Conservation (phyloP, 2,113 vertebrate species). For the Antechinus flavipes region DNA sequence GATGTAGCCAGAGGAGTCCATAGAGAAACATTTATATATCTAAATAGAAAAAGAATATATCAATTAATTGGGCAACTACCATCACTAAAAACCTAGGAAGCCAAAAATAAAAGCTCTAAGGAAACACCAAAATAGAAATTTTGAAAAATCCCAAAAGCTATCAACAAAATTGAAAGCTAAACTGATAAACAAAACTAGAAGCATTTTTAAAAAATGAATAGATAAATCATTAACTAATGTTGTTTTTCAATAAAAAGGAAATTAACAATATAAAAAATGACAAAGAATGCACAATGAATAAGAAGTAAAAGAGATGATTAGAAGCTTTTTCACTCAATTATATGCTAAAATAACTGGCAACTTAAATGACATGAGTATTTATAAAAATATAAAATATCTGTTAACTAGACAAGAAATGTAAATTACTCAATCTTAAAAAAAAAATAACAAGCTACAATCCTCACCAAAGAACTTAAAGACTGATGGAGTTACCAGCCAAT, state of each 20-base stretch:
- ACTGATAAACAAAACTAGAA: not conserved
- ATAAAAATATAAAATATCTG: not conserved
- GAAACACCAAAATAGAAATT: not conserved
- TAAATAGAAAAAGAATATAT: not conserved
- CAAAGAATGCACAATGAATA: not conserved
- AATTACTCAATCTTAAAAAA: not conserved
- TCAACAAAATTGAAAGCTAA: not conserved
- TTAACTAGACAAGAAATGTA: not conserved
- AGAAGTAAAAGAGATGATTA: not conserved
- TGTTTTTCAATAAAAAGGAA: not conserved
- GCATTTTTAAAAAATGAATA: not conserved
- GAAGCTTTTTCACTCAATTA: not conserved
- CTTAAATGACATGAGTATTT: not conserved
- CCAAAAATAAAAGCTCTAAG: not conserved
- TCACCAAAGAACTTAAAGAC: not conserved
- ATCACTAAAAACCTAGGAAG: not conserved
- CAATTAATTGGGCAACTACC: not conserved
- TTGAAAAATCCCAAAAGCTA: not conserved
- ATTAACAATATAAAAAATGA: not conserved
- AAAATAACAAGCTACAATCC: not conserved
- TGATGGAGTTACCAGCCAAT: not conserved
- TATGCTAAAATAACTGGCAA: not conserved
- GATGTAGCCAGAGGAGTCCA: not conserved
- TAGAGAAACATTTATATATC: not conserved
- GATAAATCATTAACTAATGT: not conserved